Conservation (phyloP, 2,888 invertebrate species). For the Drosophila affinis region DNA sequence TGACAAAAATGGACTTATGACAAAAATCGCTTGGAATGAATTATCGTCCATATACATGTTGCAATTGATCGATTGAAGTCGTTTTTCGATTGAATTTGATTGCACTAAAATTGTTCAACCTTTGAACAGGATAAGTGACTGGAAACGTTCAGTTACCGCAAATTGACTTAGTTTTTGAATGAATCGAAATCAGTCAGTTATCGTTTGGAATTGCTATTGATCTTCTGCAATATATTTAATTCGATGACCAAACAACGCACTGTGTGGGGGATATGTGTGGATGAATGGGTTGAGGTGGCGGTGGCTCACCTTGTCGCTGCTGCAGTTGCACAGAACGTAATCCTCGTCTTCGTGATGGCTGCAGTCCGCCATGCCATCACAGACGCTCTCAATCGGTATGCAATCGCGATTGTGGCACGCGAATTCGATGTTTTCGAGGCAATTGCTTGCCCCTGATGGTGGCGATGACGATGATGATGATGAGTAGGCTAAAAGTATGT, state of each 20-base stretch:
- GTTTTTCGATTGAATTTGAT: not conserved
- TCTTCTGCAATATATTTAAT: not conserved
- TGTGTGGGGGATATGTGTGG: not conserved
- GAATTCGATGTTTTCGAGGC: slow-evolving; percentile 85
- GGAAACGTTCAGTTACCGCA: no score
- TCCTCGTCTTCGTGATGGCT: slow-evolving; percentile 89
- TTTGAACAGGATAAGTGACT: not conserved
- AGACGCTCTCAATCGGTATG: slow-evolving; percentile 90
- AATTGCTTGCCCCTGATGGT: slow-evolving; percentile 51
- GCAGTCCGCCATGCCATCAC: slow-evolving; percentile 93
- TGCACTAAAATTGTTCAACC: not conserved
- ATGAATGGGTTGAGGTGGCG: not conserved
- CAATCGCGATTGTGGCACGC: slow-evolving; percentile 87
- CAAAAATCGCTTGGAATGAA: no score
- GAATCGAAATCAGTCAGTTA: not conserved
- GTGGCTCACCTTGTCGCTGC: slow-evolving; percentile 81
- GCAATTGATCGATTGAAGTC: no score
- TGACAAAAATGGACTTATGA: no score
- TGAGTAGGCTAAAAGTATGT: slow-evolving; percentile 55
- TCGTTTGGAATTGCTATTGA: not conserved
- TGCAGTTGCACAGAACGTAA: slow-evolving; percentile 82
- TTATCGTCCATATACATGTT: no score
- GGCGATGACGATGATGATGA: slow-evolving; percentile 47
- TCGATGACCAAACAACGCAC: not conserved
- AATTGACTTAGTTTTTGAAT: no score